phyloP scores from a whole-genome alignment of 2,113 vertebrate species.

The Pterocles orientalis region DNA sequence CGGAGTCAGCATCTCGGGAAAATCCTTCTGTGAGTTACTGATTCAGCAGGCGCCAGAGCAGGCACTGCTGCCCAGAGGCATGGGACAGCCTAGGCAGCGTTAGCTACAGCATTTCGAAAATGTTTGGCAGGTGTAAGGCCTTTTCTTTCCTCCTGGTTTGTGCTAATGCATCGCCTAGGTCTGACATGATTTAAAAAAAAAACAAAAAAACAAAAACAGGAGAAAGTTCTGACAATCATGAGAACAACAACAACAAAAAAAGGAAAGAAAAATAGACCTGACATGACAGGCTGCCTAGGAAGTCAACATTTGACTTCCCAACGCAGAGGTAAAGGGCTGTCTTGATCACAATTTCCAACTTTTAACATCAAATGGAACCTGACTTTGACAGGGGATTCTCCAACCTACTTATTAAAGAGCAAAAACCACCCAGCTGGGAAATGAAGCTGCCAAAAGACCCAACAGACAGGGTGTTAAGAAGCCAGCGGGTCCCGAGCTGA shows the following conservation, averaged over 20 bases:
- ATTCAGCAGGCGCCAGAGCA: not conserved
- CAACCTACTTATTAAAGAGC: not conserved
- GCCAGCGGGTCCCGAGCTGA: not conserved
- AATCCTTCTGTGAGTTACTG: not conserved
- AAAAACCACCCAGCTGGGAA: not conserved
- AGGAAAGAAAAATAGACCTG: not conserved
- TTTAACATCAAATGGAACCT: not conserved
- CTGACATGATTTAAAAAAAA: not conserved
- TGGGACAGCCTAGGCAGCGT: not conserved
- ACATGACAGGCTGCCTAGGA: not conserved
- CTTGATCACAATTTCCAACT: not conserved
- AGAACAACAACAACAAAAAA: not conserved
- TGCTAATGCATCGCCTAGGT: rapidly evolving
- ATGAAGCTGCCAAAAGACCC: not conserved
- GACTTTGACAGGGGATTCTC: not conserved
- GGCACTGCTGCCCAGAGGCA: rapidly evolving
- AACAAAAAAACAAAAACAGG: not conserved
- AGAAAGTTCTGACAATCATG: not conserved
- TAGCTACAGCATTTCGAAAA: rapidly evolving
- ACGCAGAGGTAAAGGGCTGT: not conserved
- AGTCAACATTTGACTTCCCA: not conserved
- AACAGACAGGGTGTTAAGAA: rapidly evolving
- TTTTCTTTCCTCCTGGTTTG: not conserved
- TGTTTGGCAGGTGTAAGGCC: rapidly evolving
- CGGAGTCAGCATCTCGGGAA: not conserved